A percentile compares a stretch with the other conserved stretches of the same genome.
These are phyloP conservation scores for Octomys mimax DNA, from an alignment of 2,797 vertebrate species.

Conservation along the genomic window DNA sequence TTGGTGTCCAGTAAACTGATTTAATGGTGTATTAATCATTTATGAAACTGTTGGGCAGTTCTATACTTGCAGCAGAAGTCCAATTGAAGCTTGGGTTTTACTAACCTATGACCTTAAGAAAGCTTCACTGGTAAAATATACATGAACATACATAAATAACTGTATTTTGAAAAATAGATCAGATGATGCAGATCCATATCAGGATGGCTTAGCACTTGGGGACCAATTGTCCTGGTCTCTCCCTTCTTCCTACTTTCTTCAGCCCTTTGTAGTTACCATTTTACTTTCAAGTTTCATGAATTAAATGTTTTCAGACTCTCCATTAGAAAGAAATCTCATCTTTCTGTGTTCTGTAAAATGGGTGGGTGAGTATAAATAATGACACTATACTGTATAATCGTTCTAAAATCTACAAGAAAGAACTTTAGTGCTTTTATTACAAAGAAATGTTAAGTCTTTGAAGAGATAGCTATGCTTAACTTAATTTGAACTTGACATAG, in stretches of 20 bases:
- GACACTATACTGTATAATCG: not conserved
- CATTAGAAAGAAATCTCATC: not conserved
- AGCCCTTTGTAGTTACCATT: not conserved
- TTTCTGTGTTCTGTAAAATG: not conserved
- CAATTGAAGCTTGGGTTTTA: not conserved
- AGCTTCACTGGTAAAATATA: constrained; percentile 22
- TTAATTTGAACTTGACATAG: not conserved
- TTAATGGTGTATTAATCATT: not conserved
- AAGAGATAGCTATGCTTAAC: not conserved
- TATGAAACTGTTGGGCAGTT: not conserved
- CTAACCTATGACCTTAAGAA: constrained; percentile 41
- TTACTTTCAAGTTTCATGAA: not conserved
- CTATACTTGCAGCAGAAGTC: not conserved
- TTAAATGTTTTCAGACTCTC: not conserved
- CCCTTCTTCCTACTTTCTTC: not conserved
- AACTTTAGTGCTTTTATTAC: not conserved
- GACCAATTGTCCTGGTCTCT: not conserved
- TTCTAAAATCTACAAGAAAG: not conserved
- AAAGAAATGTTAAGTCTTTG: not conserved
- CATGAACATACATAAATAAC: not conserved
- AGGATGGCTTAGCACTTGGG: not conserved
- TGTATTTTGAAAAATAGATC: constrained; percentile 57
- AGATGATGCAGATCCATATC: not conserved
- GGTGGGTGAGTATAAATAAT: not conserved
- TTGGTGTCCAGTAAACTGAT: not conserved